A percentile compares a stretch with the other conserved stretches of the same genome.
phyloP scores from a whole-genome alignment of 1,140 invertebrate genomes.

The Heterodera carotae region DNA sequence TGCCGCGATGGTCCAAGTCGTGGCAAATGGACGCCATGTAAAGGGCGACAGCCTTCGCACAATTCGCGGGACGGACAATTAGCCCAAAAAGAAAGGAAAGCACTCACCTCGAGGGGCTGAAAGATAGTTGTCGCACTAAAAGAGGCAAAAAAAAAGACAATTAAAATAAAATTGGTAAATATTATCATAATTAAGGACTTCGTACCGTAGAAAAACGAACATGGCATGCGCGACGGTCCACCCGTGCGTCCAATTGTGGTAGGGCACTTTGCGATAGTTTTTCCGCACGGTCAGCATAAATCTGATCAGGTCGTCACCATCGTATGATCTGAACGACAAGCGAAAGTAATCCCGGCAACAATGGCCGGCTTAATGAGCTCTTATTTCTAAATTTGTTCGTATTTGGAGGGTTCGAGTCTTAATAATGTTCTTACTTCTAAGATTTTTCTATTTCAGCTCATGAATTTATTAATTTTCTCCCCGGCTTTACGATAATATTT shows the following conservation, averaged over 20 bases:
- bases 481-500: too few relatives aligned
- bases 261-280: slow-evolving; percentile 76
- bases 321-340: slow-evolving; percentile 65
- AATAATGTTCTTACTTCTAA: too few relatives aligned
- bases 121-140: slow-evolving; percentile 68
- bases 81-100: background rate
- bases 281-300: slow-evolving; percentile 80
- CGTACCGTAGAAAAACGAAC: slow-evolving; percentile 75
- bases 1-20: slow-evolving; percentile 90
- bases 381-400: background rate
- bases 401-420: too few relatives aligned
- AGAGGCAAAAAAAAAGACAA: too few relatives aligned
- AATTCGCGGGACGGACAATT: slow-evolving; percentile 67
- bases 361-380: too few relatives aligned
- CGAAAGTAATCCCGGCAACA: background rate
- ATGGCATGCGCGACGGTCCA: slow-evolving; percentile 82
- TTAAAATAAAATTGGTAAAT: background rate
- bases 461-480: too few relatives aligned
- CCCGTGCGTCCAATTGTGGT: slow-evolving; percentile 84
- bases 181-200: too few relatives aligned
- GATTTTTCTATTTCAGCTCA: too few relatives aligned
- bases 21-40: slow-evolving; percentile 94
- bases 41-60: slow-evolving; percentile 86
- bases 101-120: slow-evolving; percentile 54
- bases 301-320: slow-evolving; percentile 71